Conservation (phyloP, 2,113 vertebrate species). For the Salvator merianae region DNA sequence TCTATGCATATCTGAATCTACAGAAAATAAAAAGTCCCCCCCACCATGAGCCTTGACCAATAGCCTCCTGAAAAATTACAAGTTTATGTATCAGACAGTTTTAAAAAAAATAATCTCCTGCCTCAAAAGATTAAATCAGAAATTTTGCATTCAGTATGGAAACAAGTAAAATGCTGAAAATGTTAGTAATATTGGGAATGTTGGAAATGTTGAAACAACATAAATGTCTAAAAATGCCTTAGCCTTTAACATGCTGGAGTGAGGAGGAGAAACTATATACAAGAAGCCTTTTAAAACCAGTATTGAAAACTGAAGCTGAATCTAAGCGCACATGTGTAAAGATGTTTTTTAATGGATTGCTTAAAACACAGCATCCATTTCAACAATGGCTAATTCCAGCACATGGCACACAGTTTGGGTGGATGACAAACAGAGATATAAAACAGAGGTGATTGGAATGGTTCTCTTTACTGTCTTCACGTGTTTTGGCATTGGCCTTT, state of each 20-base stretch:
- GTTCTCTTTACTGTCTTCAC: too few species aligned
- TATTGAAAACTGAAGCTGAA: neutral
- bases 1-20: neutral
- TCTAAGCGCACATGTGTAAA: neutral
- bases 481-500: too few species aligned
- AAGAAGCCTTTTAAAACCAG: neutral
- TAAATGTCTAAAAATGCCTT: constrained; percentile 7
- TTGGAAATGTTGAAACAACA: too few species aligned
- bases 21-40: neutral
- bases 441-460: too few species aligned
- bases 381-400: too few species aligned
- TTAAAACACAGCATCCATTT: too few species aligned
- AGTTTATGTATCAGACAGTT: constrained; percentile 2
- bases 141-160: neutral
- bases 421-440: too few species aligned
- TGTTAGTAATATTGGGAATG: accelerated
- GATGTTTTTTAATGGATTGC: too few species aligned
- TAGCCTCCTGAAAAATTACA: neutral
- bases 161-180: constrained; percentile 12
- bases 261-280: neutral
- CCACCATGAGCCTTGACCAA: neutral
- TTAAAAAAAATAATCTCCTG: too few species aligned
- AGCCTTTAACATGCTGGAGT: neutral
- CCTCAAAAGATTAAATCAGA: constrained; percentile 7
- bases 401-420: too few species aligned